These are phyloP conservation scores for Orbicella faveolata DNA, from an alignment of 64 coral and sea anemone species.

Conservation along the genomic window DNA sequence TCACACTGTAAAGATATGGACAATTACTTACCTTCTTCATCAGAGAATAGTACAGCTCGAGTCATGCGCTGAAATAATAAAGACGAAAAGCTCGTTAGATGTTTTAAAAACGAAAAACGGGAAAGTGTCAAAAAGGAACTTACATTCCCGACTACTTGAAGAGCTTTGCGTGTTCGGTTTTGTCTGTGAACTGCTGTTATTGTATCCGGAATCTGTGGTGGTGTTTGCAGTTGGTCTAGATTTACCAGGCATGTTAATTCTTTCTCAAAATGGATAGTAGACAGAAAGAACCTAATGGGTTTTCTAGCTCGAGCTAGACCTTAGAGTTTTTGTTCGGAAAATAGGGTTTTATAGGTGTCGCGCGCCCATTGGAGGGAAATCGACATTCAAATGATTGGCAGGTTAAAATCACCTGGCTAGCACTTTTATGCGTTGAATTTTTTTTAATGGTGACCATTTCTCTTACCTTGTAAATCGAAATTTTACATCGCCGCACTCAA, in stretches of 20 bases:
- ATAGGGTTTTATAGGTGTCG: too few relatives aligned
- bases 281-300: too few relatives aligned
- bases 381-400: neutral
- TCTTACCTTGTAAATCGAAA: neutral
- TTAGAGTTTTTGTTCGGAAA: neutral
- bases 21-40: too few relatives aligned
- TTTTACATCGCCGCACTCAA: neutral
- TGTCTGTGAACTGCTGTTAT: neutral
- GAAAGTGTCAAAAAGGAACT: neutral
- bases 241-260: neutral
- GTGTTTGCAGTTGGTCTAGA: neutral
- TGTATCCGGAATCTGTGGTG: neutral
- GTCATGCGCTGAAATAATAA: neutral
- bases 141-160: neutral
- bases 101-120: neutral
- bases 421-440: neutral
- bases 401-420: neutral
- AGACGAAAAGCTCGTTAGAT: neutral
- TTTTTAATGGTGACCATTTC: neutral
- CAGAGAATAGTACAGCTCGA: neutral
- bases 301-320: neutral
- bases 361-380: neutral
- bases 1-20: too few relatives aligned
- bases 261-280: too few relatives aligned
- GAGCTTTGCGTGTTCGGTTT: too few relatives aligned